Base-by-base conservation (phyloP, 2,113 vertebrate genomes). In the Lonchura striata region DNA sequence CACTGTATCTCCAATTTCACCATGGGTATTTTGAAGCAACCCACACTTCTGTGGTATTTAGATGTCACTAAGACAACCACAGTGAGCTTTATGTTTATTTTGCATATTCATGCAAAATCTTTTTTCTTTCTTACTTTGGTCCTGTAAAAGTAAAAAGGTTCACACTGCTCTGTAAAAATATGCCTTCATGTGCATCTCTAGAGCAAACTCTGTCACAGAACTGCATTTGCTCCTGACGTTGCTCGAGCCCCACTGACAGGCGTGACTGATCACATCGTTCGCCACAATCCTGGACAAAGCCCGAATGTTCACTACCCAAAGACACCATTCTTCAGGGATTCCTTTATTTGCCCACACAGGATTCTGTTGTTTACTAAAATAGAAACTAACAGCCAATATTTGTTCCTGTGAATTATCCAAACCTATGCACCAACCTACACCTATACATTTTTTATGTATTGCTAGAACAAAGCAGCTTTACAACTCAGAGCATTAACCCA, bases 211-310 rank as follows among this genome's bases (percentile, higher is more conserved):
- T 1, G 3, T 21, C 60, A 41, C 41, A 37, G 0, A 0, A 74
- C 60, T 65, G 63, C 2, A 1, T 33, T 56, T 52, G 47, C 88
- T 86, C 64, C 70, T 44, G 77, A 77, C 89, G 86, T 72, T 0
- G 13, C 68, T 54, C 7, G 0, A 94, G 92, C 60, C 31, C 72
- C 18, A 4, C 75, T 79, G 87, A 96, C 89, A 97, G 93, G 90
- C 91, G 13, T 90, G 96, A 95, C 81, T 46, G 92, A 94, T 95
- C 87, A 47, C 71, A 92, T 83, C 79, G 11, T 46, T 75, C 49
- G 15, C 94, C 88, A 11, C 92, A 77, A 39, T n/a, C 74, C 91
- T n/a, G 85, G 96, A 98, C 96, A 97, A 98, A 97, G 93, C 85
- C 91, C 13, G 23, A 97, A 96, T 95, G 95, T 97, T 97, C 27